Percentiles rank a stretch among this genome's conserved stretches.
Conservation (phyloP, 2,797 vertebrate species). For the Bradypodion ventrale region DNA sequence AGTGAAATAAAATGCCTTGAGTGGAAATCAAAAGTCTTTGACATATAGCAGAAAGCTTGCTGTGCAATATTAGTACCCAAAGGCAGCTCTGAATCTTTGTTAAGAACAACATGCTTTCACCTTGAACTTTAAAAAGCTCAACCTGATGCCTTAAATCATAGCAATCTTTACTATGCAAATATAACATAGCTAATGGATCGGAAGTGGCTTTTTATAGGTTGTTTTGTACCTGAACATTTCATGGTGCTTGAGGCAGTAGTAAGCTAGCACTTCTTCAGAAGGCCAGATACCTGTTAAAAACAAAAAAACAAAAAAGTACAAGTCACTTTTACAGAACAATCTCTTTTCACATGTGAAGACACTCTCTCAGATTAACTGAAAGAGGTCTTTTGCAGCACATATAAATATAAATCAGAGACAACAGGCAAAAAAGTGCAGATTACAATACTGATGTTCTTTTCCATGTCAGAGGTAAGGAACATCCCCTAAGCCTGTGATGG, state of each 20-base stretch:
- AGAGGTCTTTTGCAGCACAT: conserved; percentile 34
- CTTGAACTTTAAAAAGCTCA: conserved; percentile 70
- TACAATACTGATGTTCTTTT: neutral
- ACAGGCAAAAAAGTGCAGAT: conserved; percentile 15
- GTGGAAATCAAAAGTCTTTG: conserved; percentile 96
- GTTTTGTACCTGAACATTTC: conserved; percentile 89
- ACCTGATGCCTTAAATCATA: conserved; percentile 70
- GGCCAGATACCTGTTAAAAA: conserved; percentile 92
- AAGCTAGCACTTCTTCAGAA: conserved; percentile 95
- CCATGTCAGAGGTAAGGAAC: neutral
- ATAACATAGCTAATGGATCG: conserved; percentile 57
- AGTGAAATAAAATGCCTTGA: conserved; percentile 92
- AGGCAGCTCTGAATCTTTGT: conserved; percentile 75
- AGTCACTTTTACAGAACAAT: conserved; percentile 27
- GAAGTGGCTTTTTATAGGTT: conserved; percentile 58
- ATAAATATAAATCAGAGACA: neutral
- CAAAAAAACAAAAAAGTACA: conserved; percentile 39
- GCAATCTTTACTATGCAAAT: conserved; percentile 69
- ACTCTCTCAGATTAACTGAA: conserved; percentile 16
- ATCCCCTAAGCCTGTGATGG: neutral
- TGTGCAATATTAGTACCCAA: conserved; percentile 79
- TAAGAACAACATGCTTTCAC: conserved; percentile 75
- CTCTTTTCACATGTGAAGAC: conserved; percentile 1
- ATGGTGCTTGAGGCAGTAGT: conserved; percentile 93
- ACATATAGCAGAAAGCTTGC: conserved; percentile 79